Base-by-base conservation (phyloP, 1,140 invertebrate species). In the Zaprionus ornatus region DNA sequence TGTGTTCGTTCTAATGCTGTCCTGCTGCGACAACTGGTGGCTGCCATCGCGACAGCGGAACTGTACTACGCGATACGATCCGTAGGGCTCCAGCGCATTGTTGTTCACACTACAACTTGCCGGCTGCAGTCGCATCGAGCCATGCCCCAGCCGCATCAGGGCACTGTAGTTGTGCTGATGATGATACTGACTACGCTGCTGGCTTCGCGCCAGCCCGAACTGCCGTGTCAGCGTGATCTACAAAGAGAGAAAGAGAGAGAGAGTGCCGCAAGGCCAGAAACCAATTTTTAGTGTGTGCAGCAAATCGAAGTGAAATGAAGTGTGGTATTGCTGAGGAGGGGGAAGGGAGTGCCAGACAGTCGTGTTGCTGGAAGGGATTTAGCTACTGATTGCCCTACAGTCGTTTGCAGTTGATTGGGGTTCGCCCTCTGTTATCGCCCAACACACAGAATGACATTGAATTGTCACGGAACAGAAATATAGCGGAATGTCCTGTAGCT, bases 111-210 rank as follows among this genome's bases (percentile, higher is more conserved):
- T 87, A 55, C 80, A 85, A 12, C 69, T 88, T 13, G 77, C 77
- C 0, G 90, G 81, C 27, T 87, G 81, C 7, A 90, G 59, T 0
- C 90, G 69, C 80, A 91, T 80, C 35, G 90, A 90, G 2, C 90
- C 90, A 23, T 91, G 87, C 10, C 29, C 29, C 7, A 80, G 74
- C 0, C 86, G 77, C 52, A 83, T 71, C 37, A 92, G 66, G 0
- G 86, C 90, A 25, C 90, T 92, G 72, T 92, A 92, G 61, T 90
- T 90, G 75, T 88, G 84, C 56, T 84, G 84, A n/a, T 45, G 40
- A 15, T 85, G 82, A 29, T 79, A 79, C 42, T 85, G 76, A 15
- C 73, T 88, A 67, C 82, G 76, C 52, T 82, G 82, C 54, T 91
- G 74, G 48, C 66, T 79, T 23, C 83, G 62, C 37, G 78, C 70